Percentiles rank a stretch among this genome's conserved stretches.
Evolutionary conservation across 2,797 vertebrate species (phyloP).

Genomic region (Dryobates pubescens): DNA sequence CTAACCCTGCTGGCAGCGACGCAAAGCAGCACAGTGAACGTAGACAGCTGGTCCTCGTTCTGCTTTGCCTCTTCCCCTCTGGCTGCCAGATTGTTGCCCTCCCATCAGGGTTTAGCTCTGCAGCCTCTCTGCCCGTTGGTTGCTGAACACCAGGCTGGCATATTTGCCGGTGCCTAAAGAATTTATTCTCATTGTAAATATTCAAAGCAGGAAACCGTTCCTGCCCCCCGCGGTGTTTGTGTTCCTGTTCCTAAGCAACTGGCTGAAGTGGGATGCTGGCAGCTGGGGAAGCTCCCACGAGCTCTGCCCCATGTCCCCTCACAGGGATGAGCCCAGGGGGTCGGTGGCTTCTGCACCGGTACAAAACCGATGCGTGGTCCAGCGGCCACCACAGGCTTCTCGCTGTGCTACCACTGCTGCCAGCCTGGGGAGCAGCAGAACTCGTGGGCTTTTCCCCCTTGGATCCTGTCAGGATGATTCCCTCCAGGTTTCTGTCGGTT

Average conservation of each 20-base stretch:
- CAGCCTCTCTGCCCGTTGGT: neutral
- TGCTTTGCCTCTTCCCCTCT: neutral
- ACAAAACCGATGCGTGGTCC: neutral
- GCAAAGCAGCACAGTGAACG: neutral
- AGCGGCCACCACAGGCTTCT: neutral
- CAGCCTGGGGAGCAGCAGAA: neutral
- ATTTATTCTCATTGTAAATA: conserved; percentile 36
- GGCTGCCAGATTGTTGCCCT: neutral
- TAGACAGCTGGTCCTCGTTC: neutral
- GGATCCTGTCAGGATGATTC: neutral
- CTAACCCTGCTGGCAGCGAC: neutral
- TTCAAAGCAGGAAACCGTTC: neutral
- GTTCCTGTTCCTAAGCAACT: conserved; percentile 41
- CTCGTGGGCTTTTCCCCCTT: neutral
- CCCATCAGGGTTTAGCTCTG: conserved; percentile 14
- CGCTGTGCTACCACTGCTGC: neutral
- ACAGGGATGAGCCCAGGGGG: fast-evolving
- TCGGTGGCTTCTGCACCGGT: neutral
- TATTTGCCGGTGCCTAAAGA: neutral
- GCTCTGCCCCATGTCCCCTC: neutral
- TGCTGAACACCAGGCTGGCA: neutral
- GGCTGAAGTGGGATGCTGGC: neutral
- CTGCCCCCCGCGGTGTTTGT: neutral
- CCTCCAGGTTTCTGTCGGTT: neutral
- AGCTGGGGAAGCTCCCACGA: neutral